Evolutionary conservation across 2,113 vertebrate species (phyloP).

Genomic region (Natator depressus): DNA sequence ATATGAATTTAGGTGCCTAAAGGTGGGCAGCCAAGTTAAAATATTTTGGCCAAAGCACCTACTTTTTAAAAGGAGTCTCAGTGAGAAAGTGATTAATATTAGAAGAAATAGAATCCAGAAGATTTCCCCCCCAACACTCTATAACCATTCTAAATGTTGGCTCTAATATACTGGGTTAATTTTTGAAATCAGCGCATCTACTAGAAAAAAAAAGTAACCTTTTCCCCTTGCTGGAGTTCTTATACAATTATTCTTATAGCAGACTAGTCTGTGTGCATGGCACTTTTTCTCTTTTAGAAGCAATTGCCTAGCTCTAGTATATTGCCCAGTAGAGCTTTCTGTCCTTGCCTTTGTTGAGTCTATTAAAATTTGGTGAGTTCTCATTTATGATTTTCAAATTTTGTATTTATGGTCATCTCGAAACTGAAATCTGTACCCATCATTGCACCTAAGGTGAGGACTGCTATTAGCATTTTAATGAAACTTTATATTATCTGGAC

Average conservation of each 20-base stretch:
- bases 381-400: neutral
- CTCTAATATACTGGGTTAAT: neutral
- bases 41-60: neutral
- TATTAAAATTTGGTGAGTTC: neutral
- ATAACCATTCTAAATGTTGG: accelerated
- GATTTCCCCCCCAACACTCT: accelerated
- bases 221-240: neutral
- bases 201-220: neutral
- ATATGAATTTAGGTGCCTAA: neutral
- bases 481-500: neutral
- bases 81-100: neutral
- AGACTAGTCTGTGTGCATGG: neutral
- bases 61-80: neutral
- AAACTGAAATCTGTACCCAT: neutral
- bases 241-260: neutral
- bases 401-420: neutral
- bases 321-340: neutral
- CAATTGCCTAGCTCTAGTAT: neutral
- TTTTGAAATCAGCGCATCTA: accelerated
- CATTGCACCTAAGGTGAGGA: neutral
- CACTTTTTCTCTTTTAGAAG: neutral
- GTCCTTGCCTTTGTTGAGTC: neutral
- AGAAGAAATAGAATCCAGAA: neutral
- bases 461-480: neutral
- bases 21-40: neutral